These are phyloP conservation scores for Lutraria lutraria DNA, from an alignment of 2,888 invertebrate genomes.

Conservation along the genomic window DNA sequence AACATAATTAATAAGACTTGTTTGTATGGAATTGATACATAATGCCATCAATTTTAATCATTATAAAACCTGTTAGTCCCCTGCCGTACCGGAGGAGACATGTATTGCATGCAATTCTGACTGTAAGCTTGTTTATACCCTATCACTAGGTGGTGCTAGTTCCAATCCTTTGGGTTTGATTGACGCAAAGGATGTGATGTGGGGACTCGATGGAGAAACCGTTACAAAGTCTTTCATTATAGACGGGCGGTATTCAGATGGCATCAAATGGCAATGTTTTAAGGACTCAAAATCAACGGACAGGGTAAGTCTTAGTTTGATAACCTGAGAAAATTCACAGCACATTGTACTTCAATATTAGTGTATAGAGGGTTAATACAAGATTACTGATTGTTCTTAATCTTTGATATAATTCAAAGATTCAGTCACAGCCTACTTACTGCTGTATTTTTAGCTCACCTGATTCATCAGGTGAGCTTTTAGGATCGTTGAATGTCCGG, in stretches of 20 bases:
- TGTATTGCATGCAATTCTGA: too few species aligned
- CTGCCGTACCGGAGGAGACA: too few species aligned
- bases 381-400: not conserved
- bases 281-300: not conserved
- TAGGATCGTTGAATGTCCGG: too few species aligned
- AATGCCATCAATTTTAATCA: too few species aligned
- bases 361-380: not conserved
- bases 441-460: not conserved
- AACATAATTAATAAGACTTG: too few species aligned
- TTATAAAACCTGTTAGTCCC: too few species aligned
- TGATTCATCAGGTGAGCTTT: too few species aligned
- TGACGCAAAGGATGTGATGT: not conserved
- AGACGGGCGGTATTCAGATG: not conserved
- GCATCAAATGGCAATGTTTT: not conserved
- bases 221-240: not conserved
- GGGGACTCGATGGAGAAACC: not conserved
- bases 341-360: not conserved
- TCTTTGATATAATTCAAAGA: not conserved
- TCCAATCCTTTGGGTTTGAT: not conserved
- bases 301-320: not conserved
- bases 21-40: too few species aligned
- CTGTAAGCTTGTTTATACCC: not conserved
- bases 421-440: not conserved
- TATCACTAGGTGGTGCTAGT: not conserved
- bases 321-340: not conserved